Conservation (phyloP, 2,888 invertebrate genomes). For the Lasioglossum calceatum region DNA sequence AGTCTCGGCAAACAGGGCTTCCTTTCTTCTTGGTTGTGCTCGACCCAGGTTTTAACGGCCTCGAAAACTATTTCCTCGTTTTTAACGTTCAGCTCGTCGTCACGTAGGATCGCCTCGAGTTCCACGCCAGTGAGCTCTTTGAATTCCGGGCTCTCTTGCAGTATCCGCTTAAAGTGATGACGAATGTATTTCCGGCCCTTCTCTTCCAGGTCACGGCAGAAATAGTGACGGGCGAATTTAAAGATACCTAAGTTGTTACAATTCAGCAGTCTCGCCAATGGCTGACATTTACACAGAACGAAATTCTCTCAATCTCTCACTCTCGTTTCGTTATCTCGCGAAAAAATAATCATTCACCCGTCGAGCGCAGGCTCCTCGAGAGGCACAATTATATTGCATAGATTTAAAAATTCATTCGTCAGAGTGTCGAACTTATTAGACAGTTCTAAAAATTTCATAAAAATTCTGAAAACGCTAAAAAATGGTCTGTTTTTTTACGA, state of each 20-base stretch:
- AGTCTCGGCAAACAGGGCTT: slow-evolving; percentile 86
- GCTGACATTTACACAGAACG: slow-evolving; percentile 6
- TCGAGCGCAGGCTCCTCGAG: not conserved
- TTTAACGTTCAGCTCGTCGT: slow-evolving; percentile 90
- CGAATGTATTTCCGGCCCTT: slow-evolving; percentile 87
- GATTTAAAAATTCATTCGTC: not conserved
- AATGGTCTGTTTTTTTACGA: no score
- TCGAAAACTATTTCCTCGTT: slow-evolving; percentile 91
- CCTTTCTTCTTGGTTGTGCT: slow-evolving; percentile 86
- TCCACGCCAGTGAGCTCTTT: slow-evolving; percentile 87
- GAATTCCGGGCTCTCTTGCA: slow-evolving; percentile 88
- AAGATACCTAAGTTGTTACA: slow-evolving; percentile 85
- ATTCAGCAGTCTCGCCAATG: slow-evolving; percentile 29
- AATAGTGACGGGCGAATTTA: slow-evolving; percentile 89
- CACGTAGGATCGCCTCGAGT: slow-evolving; percentile 87
- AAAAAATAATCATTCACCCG: not conserved
- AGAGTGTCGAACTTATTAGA: no score
- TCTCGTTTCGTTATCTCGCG: not conserved
- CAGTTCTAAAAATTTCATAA: no score
- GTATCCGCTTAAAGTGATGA: slow-evolving; percentile 87
- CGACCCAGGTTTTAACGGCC: slow-evolving; percentile 90
- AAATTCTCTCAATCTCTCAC: not conserved
- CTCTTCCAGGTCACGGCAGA: slow-evolving; percentile 88
- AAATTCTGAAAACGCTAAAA: no score
- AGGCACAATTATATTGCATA: not conserved